Base-by-base conservation (phyloP, 1,140 invertebrate genomes). In the Hesperophylax magnus region DNA sequence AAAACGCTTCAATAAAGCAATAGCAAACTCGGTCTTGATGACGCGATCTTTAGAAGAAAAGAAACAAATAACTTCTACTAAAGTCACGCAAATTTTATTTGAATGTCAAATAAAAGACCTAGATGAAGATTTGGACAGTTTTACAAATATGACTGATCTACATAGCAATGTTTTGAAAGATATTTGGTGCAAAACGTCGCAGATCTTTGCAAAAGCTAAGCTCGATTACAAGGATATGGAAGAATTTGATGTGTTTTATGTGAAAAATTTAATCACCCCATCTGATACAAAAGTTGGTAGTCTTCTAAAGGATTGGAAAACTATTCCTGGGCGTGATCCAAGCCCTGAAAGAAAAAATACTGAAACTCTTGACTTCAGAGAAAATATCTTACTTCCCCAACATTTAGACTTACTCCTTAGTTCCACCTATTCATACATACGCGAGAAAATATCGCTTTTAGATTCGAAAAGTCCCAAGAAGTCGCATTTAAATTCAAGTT, bases 191-290 rank as follows among this genome's bases (percentile, higher is more conserved):
- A 47, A 69, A 17, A 31, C 18, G 2, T 78, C 65, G 5, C 17
- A 17, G 6, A 53, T 78, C 17, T 78, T 69, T 78, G 18, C 61
- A 20, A 78, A 78, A 31, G 27, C 77, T 3, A n/a, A 52, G 17
- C 53, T 67, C 9, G 15, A 24, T n/a, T 89, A 87, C 86, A 77
- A 86, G 58, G 56, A 78, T 31, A 85, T 89, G 72, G 81, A 86
- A 81, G 83, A 88, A 52, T 39, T 63, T 84, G 54, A 85, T 67
- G 34, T 86, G 83, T 93, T 91, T 86, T 93, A 92, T 79, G 89
- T 86, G 56, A 75, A 84, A 15, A 84, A 85, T 79, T 85, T 88
- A 54, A 76, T 87, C 20, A 80, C 85, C 34, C 88, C 85, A 77
- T 85, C 86, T 54, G 18, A 69, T 47, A 84, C 69, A 39, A 84